phyloP scores from a whole-genome alignment of 2,113 vertebrate genomes.

The Scophthalmus maximus region DNA sequence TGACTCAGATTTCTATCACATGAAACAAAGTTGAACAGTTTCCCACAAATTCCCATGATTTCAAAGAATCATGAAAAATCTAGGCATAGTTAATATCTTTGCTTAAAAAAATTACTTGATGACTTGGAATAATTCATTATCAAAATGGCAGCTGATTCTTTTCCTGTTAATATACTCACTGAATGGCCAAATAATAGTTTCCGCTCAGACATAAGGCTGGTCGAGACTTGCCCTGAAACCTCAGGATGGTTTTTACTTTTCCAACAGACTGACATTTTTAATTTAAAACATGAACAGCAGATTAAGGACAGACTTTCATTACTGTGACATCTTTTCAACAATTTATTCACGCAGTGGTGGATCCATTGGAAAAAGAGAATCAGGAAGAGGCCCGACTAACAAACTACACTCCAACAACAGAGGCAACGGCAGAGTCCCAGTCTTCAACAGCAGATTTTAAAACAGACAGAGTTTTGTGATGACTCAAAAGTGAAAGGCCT shows the following conservation, averaged over 20 bases:
- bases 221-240: not conserved
- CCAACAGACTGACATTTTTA: not conserved
- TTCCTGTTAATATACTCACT: not conserved
- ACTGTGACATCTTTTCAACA: not conserved
- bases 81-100: no score
- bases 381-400: not conserved
- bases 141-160: not conserved
- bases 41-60: no score
- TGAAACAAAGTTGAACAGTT: no score
- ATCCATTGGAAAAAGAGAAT: not conserved
- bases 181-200: no score
- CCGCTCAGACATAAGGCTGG: not conserved
- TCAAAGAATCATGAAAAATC: no score
- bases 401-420: not conserved
- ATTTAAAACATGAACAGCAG: not conserved
- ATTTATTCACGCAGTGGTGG: not conserved
- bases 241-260: not conserved
- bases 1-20: no score
- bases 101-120: no score
- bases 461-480: constrained; percentile 6
- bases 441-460: not conserved
- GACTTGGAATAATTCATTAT: no score
- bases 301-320: not conserved
- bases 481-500: constrained; percentile 47
- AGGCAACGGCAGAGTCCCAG: not conserved